Conservation (phyloP, 2,888 invertebrate genomes). For the Allygus modestus region DNA sequence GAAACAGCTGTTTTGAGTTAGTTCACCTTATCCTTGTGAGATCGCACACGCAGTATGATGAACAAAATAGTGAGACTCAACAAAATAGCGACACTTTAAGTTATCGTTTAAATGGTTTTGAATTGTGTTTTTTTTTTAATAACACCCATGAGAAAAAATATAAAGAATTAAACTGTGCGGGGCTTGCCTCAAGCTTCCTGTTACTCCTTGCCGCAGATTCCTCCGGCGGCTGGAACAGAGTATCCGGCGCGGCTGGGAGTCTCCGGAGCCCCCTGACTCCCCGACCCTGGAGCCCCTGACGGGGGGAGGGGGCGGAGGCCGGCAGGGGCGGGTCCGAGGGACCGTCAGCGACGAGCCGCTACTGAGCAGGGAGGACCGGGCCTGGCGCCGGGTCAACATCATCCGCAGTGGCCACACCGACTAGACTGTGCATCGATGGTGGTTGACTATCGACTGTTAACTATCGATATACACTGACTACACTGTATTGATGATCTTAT, state of each 20-base stretch:
- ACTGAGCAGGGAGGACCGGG: constrained; percentile 59
- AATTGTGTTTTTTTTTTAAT: too few relatives aligned
- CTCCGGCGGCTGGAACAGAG: constrained; percentile 84
- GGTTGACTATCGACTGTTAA: neutral
- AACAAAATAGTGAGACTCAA: too few relatives aligned
- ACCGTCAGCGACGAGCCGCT: constrained; percentile 62
- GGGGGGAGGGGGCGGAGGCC: constrained; percentile 68
- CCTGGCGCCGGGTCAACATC: constrained; percentile 63
- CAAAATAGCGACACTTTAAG: too few relatives aligned
- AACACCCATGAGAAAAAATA: too few relatives aligned
- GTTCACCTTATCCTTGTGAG: too few relatives aligned
- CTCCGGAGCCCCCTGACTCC: constrained; percentile 76
- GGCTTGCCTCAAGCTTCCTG: neutral
- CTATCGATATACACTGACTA: neutral
- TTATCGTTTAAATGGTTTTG: too few relatives aligned
- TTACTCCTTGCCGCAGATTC: constrained; percentile 77
- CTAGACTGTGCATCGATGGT: constrained; percentile 12
- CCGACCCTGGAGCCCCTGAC: constrained; percentile 81
- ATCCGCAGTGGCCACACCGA: constrained; percentile 62
- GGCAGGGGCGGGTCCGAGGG: constrained; percentile 53
- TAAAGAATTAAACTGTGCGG: too few relatives aligned
- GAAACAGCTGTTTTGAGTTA: too few relatives aligned
- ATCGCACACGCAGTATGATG: too few relatives aligned
- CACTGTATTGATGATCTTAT: too few relatives aligned
- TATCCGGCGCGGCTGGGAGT: constrained; percentile 82